These are phyloP conservation scores for Cynoglossus semilaevis DNA, from an alignment of 2,113 vertebrate species.

Conservation along the genomic window DNA sequence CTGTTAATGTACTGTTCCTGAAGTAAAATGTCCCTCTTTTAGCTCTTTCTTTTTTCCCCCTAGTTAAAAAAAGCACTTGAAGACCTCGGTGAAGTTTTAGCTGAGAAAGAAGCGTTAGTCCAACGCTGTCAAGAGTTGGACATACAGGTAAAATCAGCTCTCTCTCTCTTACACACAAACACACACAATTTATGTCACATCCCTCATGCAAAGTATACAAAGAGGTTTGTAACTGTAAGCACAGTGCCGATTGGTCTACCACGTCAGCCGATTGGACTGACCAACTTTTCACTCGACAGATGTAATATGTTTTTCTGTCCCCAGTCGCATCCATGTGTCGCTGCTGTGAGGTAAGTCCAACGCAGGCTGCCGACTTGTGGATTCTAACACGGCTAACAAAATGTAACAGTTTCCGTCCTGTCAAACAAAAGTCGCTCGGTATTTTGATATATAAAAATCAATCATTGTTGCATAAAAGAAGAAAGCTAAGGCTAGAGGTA, in stretches of 20 bases:
- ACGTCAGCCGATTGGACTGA: no score
- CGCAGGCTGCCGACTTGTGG: conserved; percentile 27
- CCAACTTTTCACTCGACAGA: conserved; percentile 81
- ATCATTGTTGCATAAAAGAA: not conserved
- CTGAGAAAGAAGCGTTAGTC: conserved; percentile 88
- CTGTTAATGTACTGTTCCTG: not conserved
- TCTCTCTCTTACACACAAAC: conserved; percentile 8
- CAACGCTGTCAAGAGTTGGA: conserved; percentile 94
- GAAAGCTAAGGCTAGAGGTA: not conserved
- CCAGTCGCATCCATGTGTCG: conserved; percentile 43
- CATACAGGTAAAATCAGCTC: conserved; percentile 80
- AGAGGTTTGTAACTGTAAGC: no score
- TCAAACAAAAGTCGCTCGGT: not conserved
- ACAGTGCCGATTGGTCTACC: no score
- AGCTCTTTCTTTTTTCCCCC: conserved; percentile 12
- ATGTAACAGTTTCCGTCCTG: no score
- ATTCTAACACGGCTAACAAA: conserved; percentile 57
- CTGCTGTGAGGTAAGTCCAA: conserved; percentile 61
- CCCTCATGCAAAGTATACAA: no score
- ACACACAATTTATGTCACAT: not conserved
- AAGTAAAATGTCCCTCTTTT: not conserved
- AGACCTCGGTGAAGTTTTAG: conserved; percentile 80
- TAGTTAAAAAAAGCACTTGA: conserved; percentile 89
- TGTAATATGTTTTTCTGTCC: conserved; percentile 77
- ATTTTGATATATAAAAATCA: conserved; percentile 4